Percentiles rank a stretch among this genome's conserved stretches.
phyloP scores from a whole-genome alignment of 2,797 vertebrate species.

The Cyclopterus lumpus region DNA sequence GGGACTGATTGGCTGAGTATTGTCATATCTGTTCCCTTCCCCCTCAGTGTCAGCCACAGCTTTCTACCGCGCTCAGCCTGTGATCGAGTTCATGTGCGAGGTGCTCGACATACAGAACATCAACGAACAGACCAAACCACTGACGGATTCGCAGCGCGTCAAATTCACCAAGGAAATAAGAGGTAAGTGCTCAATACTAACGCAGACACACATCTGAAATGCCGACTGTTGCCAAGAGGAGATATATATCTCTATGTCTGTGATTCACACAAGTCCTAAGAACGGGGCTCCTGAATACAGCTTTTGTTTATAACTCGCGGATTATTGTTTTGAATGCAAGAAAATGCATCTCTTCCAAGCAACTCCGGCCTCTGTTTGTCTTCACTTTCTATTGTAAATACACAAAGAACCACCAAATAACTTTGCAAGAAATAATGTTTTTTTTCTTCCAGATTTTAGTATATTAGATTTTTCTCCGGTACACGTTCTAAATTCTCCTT shows the following conservation, averaged over 20 bases:
- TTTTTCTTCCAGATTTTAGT: no score
- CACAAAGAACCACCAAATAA: constrained; percentile 1
- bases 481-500: background rate
- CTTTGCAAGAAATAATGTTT: background rate
- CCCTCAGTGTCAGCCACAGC: constrained; percentile 95
- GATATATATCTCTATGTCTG: no score
- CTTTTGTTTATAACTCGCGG: background rate
- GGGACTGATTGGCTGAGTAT: constrained; percentile 1
- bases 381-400: background rate
- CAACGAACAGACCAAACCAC: constrained; percentile 97
- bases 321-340: background rate
- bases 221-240: background rate
- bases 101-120: constrained; percentile 99
- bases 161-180: constrained; percentile 99
- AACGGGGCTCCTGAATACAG: background rate
- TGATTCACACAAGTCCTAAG: background rate
- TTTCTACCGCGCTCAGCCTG: constrained; percentile 98
- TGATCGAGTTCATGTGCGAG: constrained; percentile 99
- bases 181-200: constrained; percentile 82
- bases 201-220: background rate
- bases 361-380: background rate
- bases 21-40: background rate
- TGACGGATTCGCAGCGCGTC: constrained; percentile 98
- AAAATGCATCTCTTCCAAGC: background rate
- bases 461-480: no score